Percentiles rank a stretch among this genome's conserved stretches.
These are phyloP conservation scores for Plutomurus gul DNA, from an alignment of 1,140 invertebrate genomes.

Conservation along the genomic window DNA sequence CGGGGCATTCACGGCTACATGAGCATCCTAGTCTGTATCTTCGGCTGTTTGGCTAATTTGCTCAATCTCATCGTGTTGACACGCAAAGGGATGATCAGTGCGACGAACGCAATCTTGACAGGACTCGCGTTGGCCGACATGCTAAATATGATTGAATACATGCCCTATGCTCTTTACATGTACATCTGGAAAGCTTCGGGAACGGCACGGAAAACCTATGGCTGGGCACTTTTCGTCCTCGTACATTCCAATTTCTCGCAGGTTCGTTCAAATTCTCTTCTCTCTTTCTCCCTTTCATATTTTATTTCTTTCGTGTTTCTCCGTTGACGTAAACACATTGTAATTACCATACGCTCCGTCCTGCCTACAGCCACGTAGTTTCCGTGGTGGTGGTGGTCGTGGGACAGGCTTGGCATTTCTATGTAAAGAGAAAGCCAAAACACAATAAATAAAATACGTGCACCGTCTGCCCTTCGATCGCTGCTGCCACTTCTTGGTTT, in stretches of 20 bases:
- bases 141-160: conserved; percentile 60
- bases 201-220: conserved; percentile 64
- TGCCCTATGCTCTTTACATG: conserved; percentile 46
- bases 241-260: conserved; percentile 79
- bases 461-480: no score
- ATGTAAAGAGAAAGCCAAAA: no score
- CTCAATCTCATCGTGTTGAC: conserved; percentile 95
- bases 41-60: conserved; percentile 89
- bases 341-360: no score
- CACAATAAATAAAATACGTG: no score
- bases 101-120: conserved; percentile 65
- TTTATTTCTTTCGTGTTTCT: not conserved
- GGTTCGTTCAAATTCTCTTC: conserved; percentile 33
- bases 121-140: conserved; percentile 64
- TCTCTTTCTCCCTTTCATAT: not conserved
- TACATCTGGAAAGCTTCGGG: conserved; percentile 32
- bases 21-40: conserved; percentile 79
- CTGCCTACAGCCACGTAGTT: no score
- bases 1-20: conserved; percentile 70
- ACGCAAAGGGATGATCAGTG: conserved; percentile 65
- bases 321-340: not conserved
- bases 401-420: no score
- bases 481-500: no score
- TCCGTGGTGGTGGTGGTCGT: no score
- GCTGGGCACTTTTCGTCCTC: conserved; percentile 78